phyloP scores from a whole-genome alignment of 2,888 invertebrate genomes.

The Xanthostigma xanthostigma region DNA sequence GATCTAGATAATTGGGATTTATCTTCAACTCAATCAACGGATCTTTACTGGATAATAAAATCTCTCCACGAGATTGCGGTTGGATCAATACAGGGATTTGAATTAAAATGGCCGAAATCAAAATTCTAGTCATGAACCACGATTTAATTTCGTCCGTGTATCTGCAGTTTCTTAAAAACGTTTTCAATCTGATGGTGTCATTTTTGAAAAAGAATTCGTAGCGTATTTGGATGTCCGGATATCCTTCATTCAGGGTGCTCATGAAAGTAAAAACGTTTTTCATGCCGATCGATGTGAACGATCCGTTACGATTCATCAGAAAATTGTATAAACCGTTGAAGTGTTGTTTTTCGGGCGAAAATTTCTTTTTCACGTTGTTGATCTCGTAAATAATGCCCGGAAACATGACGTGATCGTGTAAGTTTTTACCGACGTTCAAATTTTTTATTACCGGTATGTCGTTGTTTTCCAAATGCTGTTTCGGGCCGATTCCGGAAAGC shows the following conservation, averaged over 20 bases:
- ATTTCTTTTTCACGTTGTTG: neutral
- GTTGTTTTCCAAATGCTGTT: constrained; percentile 23
- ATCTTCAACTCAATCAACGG: constrained; percentile 18
- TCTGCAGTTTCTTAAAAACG: too few relatives aligned
- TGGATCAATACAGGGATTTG: constrained; percentile 23
- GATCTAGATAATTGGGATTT: too few relatives aligned
- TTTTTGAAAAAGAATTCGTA: constrained; percentile 29
- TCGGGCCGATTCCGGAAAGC: constrained; percentile 38
- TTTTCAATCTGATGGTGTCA: neutral
- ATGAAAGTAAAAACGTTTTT: constrained; percentile 33
- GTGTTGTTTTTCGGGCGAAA: neutral
- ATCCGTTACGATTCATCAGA: constrained; percentile 32
- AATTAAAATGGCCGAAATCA: too few relatives aligned
- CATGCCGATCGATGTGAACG: constrained; percentile 29
- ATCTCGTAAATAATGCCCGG: constrained; percentile 3
- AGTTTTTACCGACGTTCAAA: constrained; percentile 29
- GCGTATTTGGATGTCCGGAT: constrained; percentile 42
- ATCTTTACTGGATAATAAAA: constrained; percentile 32
- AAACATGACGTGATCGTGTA: constrained; percentile 25
- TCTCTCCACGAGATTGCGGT: constrained; percentile 29
- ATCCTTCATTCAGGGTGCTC: constrained; percentile 28
- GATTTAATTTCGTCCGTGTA: too few relatives aligned
- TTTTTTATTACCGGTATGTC: constrained; percentile 25
- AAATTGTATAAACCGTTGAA: constrained; percentile 28
- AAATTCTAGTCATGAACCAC: too few relatives aligned